Base-by-base conservation (phyloP, 2,113 vertebrate species). In the Psilopogon haemacephalus region DNA sequence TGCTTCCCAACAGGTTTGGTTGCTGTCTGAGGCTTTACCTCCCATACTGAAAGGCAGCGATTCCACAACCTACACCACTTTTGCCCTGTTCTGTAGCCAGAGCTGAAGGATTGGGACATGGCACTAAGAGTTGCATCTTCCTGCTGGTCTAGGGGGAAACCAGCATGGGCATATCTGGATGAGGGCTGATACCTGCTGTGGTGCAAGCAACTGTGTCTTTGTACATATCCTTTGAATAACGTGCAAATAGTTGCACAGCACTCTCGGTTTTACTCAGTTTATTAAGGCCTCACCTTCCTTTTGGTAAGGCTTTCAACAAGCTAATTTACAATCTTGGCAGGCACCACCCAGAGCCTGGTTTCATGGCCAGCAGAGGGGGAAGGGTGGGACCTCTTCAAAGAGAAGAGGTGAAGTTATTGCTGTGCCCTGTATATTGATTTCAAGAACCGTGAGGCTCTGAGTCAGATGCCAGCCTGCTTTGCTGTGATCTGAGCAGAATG, bases 231-330 rank as follows among this genome's bases (percentile, higher is more conserved):
- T 40, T 52, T 67, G 58, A 54, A 5, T 73, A 37, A 79, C 2
- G 3, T 17, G 64, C 38, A 37, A 10, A 13, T 15, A 42, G 32
- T 9, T 72, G 48, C 33, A 18, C 3, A 40, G 71, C 54, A 1
- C 42, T 24, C 1, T 55, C 4, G 4, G 37, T 2, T 78, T 38
- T 79, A 73, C 80, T 82, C 38, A 8, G 68, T 94, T 90, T 94
- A 62, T 40, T 26, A 89, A 23, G 93, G 60, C 42, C 93, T 94
- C 89, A 95, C 89, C 81, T 96, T 89, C 46, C 83, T 84, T 96
- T 82, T 85, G 81, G 86, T 55, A 27, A 76, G 62, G 84, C 89
- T 97, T 95, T 95, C 95, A 96, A 42, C 86, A 94, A 95, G 46
- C 50, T 84, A 93, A 33, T 96, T 96, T 92, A 92, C 79, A 88